Evolutionary conservation across 2,888 invertebrate genomes (phyloP).

Genomic region (Germaria angustata): DNA sequence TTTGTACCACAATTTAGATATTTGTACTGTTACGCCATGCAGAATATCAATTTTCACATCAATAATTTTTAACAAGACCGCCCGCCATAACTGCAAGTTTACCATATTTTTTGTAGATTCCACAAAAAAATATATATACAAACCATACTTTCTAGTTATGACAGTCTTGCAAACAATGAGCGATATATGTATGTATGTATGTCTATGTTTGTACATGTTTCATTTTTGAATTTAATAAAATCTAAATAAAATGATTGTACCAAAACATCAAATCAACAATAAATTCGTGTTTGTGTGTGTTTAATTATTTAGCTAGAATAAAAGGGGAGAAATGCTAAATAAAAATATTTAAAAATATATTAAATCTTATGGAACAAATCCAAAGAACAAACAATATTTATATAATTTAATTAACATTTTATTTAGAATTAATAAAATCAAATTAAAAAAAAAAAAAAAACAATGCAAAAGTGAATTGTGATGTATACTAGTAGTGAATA

Average conservation of each 20-base stretch:
- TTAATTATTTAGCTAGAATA: background rate
- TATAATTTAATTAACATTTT: slow-evolving; percentile 22
- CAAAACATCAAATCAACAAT: slow-evolving; percentile 7
- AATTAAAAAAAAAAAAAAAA: slow-evolving; percentile 11
- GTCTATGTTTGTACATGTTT: background rate
- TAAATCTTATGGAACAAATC: background rate
- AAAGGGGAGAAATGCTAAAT: background rate
- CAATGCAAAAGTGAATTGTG: slow-evolving; percentile 67
- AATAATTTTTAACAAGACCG: too few relatives aligned
- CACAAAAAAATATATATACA: too few relatives aligned
- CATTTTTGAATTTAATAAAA: background rate
- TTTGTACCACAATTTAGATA: too few relatives aligned
- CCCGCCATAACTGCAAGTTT: too few relatives aligned
- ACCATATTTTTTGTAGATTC: too few relatives aligned
- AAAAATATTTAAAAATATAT: background rate
- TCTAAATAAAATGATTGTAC: too few relatives aligned
- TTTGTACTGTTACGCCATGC: too few relatives aligned
- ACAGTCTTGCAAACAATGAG: background rate
- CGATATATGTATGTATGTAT: background rate
- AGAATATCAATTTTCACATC: too few relatives aligned
- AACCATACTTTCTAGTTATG: background rate
- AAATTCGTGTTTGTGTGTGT: background rate
- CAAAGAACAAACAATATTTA: background rate
- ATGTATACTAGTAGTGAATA: slow-evolving; percentile 55
- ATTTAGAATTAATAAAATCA: background rate